Base-by-base conservation (phyloP, 2,888 invertebrate genomes). In the Cabera pusaria region DNA sequence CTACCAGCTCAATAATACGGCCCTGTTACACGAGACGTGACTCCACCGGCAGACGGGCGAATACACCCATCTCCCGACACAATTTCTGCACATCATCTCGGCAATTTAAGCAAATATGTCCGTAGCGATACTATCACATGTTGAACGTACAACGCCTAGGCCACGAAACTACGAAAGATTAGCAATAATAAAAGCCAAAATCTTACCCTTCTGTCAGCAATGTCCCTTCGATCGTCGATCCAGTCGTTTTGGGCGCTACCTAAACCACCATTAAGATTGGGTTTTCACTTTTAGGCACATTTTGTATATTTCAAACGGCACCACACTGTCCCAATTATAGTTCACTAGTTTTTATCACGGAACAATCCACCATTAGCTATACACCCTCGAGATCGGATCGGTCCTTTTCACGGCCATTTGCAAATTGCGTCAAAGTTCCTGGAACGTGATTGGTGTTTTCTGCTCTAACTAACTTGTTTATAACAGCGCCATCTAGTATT, bases 351-450 rank as follows among this genome's bases (percentile, higher is more conserved):
- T 80, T 78, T 73, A 78, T 60, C 81, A 85, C 82, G 69, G 71
- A 75, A 72, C 77, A 71, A 72, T 74, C 72, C 79, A 87, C 78
- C 83, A 84, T 86, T 80, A 81, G 73, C 77, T 79, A 79, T 78
- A 84, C 78, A 85, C 80, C 81, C 75, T 85, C 73, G 77, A 82
- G 80, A 74, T 78, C 82, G 57, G 80, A 84, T 83, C 86, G 85
- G 80, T 83, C 83, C n/a, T n/a, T n/a, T 4, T 3, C 83, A 85
- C 89, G 87, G 88, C 89, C 89, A 90, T 90, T 89, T 90, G 89
- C 89, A 90, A 89, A 90, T 89, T 89, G 88, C 88, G 87, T 87
- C 88, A 88, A 89, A 89, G 75, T 79, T 75, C 71, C 76, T 76
- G 64, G 56, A 71, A 69, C 67, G 65, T 77, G 80, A 90, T 90